Base-by-base conservation (phyloP, 2,113 vertebrate species). In the Petrocephalus zakoni region DNA sequence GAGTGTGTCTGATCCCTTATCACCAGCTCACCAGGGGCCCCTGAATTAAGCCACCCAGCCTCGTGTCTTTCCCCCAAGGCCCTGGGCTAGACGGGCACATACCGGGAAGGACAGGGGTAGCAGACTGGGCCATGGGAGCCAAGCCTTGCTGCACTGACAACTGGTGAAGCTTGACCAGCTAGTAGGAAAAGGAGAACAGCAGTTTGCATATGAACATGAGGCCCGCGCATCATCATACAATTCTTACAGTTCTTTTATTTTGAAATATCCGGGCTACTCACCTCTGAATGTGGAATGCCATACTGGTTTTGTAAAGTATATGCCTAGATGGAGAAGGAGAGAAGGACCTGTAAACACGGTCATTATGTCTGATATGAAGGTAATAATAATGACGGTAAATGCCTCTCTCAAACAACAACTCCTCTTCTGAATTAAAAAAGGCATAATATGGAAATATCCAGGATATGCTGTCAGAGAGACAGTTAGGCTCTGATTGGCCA, bases 151-250 rank as follows among this genome's bases (percentile, higher is more conserved):
- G 98, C 91, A 98, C 95, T 0, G 97, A 97, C 92, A 98, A 91
- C 94, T 98, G 97, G 94, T 98, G 98, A 82, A 99, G 95, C 90
- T 99, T 99, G 0, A 96, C 96, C 90, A 98, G 90, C 98, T 99
- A 84, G 55, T 55, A 89, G 58, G 72, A 88, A 7, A 92, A 88
- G 93, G n/a, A 25, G 58, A 29, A 90, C 9, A 87, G 52, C 42
- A 72, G 2, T 19, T 10, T 42, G 72, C 29, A 72, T 42, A 88
- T 58, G 29, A 42, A 87, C 25, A 72, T 61, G 58, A n/a, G 25
- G 22, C 19, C 49, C 15, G 21, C 7, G n/a, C 29, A 13, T 87
- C 37, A 22, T n/a, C 56, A 87, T 47, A 22, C 5, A n/a, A 64
- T n/a, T 22, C 42, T 49, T 37, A 13, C n/a, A n/a, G n/a, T n/a